Evolutionary conservation across 2,888 invertebrate species (phyloP), one percentile per base, ranked within the genome.

Genomic region (Syritta pipiens): DNA sequence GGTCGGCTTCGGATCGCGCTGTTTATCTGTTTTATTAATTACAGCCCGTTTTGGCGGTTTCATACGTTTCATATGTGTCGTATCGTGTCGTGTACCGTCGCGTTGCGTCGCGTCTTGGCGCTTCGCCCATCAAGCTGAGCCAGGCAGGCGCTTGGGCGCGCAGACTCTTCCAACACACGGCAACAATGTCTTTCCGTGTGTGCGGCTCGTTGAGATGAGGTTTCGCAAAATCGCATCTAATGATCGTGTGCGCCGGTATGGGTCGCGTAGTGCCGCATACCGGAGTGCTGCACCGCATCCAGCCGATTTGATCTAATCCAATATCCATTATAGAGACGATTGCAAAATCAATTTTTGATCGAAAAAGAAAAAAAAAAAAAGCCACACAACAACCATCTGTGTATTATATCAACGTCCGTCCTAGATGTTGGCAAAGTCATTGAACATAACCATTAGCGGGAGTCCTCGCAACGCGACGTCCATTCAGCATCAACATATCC

Each of bases 301-400:
- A 81, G 63, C 32, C 53, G 79, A 79, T 74, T 81, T 59, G 68
- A 81, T 81, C 81, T 81, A 81, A 81, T 81, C 81, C 75, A 81
- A 75, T 81, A 81, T 81, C 81, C 81, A 81, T 75, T 81, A 81
- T 81, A 77, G 71, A 81, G 81, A 77, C 75, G 79, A 81, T 82
- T 82, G 79, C 81, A 76, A 81, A 81, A 82, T 81, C 82, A 82
- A 82, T 82, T 82, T 82, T 79, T 65, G 68, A 81, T 82, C 57
- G 35, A 69, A 63, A 24, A 44, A 49, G 12, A 22, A 32, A 46
- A 51, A 53, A 37, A 63, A 65, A 22, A 42, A 35, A 42, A 49
- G 40, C 42, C 10, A 49, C 14, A 51, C 20, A 10, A 14, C 63
- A 71, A 49, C 63, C 63, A 76, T 71, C 75, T 69, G 76, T 59